Percentiles rank a stretch among this genome's conserved stretches.
Conservation (phyloP, 2,113 vertebrate genomes). For the Desmodus rotundus region DNA sequence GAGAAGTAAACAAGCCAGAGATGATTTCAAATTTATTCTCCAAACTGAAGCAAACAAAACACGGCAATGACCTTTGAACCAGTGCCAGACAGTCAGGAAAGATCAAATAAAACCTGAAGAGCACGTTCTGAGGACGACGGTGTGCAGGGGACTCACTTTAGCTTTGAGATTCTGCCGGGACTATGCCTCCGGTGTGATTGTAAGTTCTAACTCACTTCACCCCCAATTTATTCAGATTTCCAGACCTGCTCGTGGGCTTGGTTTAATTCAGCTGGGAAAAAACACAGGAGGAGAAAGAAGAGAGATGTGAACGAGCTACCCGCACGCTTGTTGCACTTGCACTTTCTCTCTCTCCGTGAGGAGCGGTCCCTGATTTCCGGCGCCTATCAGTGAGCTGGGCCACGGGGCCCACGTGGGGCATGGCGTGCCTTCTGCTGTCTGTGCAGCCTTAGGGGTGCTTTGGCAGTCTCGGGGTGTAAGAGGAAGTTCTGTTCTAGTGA, state of each 20-base stretch:
- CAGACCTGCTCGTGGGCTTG: neutral
- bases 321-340: rapidly evolving
- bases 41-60: neutral
- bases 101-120: neutral
- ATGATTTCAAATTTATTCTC: slow-evolving; percentile 25
- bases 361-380: neutral
- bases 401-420: rapidly evolving
- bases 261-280: neutral
- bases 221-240: neutral
- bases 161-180: neutral
- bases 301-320: neutral
- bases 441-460: neutral
- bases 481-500: neutral
- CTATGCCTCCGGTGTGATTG: neutral
- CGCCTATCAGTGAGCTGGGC: neutral
- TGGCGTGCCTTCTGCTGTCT: neutral
- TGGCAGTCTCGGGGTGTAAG: neutral
- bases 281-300: neutral
- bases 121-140: neutral
- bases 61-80: neutral
- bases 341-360: neutral
- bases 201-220: neutral
- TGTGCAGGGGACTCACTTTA: neutral
- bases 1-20: neutral
- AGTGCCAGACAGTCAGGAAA: neutral